A percentile compares a stretch with the other conserved stretches of the same genome.
These are phyloP conservation scores for Aphidius ervi DNA, from an alignment of 1,140 invertebrate species.

Conservation along the genomic window DNA sequence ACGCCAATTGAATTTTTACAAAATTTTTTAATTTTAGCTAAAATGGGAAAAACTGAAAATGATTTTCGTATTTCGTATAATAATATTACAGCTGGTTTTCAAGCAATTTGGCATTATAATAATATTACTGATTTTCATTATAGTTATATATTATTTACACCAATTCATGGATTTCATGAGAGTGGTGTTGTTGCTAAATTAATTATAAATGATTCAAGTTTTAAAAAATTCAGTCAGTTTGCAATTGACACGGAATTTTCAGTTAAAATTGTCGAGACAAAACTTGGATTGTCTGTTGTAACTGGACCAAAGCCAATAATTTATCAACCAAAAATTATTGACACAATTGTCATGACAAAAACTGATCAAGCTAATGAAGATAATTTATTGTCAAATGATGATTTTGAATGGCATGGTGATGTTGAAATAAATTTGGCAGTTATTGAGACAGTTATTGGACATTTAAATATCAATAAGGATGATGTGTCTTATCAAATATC, in stretches of 20 bases:
- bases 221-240: slow-evolving; percentile 36
- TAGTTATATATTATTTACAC: slow-evolving; percentile 70
- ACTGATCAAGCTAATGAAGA: too few species aligned
- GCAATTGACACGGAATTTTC: slow-evolving; percentile 67
- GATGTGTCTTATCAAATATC: slow-evolving; percentile 52
- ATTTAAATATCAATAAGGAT: slow-evolving; percentile 58
- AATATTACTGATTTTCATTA: slow-evolving; percentile 70
- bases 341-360: not conserved
- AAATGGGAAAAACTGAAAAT: slow-evolving; percentile 58
- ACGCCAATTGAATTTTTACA: slow-evolving; percentile 68
- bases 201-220: slow-evolving; percentile 44
- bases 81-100: slow-evolving; percentile 68
- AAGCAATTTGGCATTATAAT: slow-evolving; percentile 69
- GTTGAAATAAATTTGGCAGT: slow-evolving; percentile 46
- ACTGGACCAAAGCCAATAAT: slow-evolving; percentile 39
- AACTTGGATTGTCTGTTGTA: slow-evolving; percentile 47
- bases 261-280: slow-evolving; percentile 62
- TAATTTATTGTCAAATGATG: slow-evolving; percentile 23
- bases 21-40: slow-evolving; percentile 60
- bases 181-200: slow-evolving; percentile 70
- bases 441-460: slow-evolving; percentile 54
- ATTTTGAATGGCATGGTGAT: slow-evolving; percentile 57
- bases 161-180: slow-evolving; percentile 67
- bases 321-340: slow-evolving; percentile 29
- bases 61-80: slow-evolving; percentile 73